Base-by-base conservation (phyloP, 1,140 invertebrate genomes). In the Hyposmocoma kahamanoa region DNA sequence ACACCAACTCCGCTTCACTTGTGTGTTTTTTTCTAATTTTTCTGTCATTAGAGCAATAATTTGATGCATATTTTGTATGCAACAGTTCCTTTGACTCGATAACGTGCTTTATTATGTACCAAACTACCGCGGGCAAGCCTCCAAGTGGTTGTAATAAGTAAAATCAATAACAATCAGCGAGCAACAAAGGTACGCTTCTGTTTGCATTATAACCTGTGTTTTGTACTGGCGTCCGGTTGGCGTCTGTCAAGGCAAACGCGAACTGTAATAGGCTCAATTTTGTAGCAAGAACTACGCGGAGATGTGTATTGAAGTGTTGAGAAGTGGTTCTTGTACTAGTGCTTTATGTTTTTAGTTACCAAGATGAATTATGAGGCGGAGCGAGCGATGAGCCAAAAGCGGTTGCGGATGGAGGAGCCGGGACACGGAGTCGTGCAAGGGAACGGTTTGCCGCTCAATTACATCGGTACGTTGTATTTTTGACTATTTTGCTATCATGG, bases 281-380 rank as follows among this genome's bases (percentile, higher is more conserved):
- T 48, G 56, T 66, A 56, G 47, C 47, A 60, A 57, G 57, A 53
- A 52, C 49, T 42, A 51, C 47, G 55, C 61, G 52, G 45, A 62
- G 64, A 69, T 64, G 69, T 62, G 44, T 47, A 49, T 56, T 59
- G 54, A 43, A 61, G 53, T 42, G 38, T 47, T 58, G 42, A 47
- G 45, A 49, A 36, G 48, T 51, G 47, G 60, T 62, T 60, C 26
- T 55, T 65, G 55, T 68, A 44, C 63, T 62, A 62, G 56, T 50
- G 52, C 50, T 63, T 63, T 77, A 59, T 82, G 57, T 68, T 84
- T 84, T 72, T 75, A 83, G 83, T 76, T 72, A 72, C 67, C 69
- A 81, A 80, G 70, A 87, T 87, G 84, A 87, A 87, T 77, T 87
- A 87, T 85, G 83, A 87, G 60, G 83, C 84, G 47, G 84, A 87